These are phyloP conservation scores for Homarus gammarus DNA, from an alignment of 2,888 invertebrate genomes.

Conservation along the genomic window DNA sequence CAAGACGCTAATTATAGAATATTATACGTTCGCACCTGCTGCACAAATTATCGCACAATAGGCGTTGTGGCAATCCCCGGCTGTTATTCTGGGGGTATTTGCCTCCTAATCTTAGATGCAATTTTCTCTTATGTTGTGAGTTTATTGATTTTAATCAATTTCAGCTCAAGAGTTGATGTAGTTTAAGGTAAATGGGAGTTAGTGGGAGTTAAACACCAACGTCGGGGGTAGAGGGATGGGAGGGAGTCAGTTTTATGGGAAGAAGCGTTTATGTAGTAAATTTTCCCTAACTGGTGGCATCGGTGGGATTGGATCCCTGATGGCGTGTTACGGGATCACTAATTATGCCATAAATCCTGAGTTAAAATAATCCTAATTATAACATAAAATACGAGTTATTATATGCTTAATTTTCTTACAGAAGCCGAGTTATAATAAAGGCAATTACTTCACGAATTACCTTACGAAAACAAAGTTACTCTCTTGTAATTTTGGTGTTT, in stretches of 20 bases:
- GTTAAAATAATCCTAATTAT: conserved; percentile 66
- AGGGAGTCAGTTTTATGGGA: background rate
- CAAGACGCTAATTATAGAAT: conserved; percentile 46
- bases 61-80: background rate
- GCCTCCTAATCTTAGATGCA: background rate
- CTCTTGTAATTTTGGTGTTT: conserved; percentile 38
- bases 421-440: conserved; percentile 67
- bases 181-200: too few relatives aligned
- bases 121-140: background rate
- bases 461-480: conserved; percentile 60
- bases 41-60: conserved; percentile 29
- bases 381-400: conserved; percentile 65
- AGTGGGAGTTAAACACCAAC: too few relatives aligned
- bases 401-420: conserved; percentile 66
- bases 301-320: background rate
- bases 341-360: conserved; percentile 60
- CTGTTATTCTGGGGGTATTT: background rate
- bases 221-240: background rate
- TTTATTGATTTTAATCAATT: too few relatives aligned
- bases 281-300: too few relatives aligned
- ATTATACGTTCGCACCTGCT: conserved; percentile 55
- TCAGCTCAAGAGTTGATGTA: too few relatives aligned
- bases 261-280: too few relatives aligned
- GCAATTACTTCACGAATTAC: conserved; percentile 42
- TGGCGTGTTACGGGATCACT: conserved; percentile 58